phyloP scores from a whole-genome alignment of 2,113 vertebrate species.

The Scomber scombrus region DNA sequence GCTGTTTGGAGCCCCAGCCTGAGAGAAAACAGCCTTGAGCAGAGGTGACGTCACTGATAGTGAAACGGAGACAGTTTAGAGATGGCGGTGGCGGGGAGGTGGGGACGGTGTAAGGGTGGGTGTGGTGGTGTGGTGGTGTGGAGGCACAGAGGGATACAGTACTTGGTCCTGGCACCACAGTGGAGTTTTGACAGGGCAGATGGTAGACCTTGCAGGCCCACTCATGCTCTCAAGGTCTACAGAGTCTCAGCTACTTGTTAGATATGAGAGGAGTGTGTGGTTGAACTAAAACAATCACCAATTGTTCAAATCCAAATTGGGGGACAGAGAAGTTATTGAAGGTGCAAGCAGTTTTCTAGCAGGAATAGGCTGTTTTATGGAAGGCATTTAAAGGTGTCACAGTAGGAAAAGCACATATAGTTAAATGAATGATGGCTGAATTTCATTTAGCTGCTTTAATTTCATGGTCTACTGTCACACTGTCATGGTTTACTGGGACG shows the following conservation, averaged over 20 bases:
- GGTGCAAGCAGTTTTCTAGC: neutral
- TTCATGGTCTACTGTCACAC: neutral
- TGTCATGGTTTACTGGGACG: neutral
- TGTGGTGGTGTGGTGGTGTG: conserved; percentile 2
- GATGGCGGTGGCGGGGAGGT: conserved; percentile 39
- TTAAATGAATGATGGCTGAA: neutral
- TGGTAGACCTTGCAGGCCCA: conserved; percentile 57
- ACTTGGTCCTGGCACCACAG: conserved; percentile 12
- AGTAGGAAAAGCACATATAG: too few species aligned
- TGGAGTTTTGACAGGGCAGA: conserved; percentile 80
- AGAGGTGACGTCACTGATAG: conserved; percentile 87
- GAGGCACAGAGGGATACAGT: conserved; percentile 13
- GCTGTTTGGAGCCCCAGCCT: conserved; percentile 83
- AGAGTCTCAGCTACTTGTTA: conserved; percentile 45
- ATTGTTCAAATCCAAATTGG: conserved; percentile 36
- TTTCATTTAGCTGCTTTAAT: neutral
- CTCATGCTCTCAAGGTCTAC: conserved; percentile 72
- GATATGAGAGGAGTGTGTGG: conserved; percentile 44
- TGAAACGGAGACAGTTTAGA: conserved; percentile 75
- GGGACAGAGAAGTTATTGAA: neutral
- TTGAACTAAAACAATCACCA: conserved; percentile 52
- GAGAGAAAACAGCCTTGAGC: conserved; percentile 85
- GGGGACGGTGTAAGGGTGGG: neutral
- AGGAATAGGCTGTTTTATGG: neutral
- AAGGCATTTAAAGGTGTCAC: neutral